Percentiles rank a stretch among this genome's conserved stretches.
Conservation (phyloP, 2,113 vertebrate genomes). For the Apodemus sylvaticus region DNA sequence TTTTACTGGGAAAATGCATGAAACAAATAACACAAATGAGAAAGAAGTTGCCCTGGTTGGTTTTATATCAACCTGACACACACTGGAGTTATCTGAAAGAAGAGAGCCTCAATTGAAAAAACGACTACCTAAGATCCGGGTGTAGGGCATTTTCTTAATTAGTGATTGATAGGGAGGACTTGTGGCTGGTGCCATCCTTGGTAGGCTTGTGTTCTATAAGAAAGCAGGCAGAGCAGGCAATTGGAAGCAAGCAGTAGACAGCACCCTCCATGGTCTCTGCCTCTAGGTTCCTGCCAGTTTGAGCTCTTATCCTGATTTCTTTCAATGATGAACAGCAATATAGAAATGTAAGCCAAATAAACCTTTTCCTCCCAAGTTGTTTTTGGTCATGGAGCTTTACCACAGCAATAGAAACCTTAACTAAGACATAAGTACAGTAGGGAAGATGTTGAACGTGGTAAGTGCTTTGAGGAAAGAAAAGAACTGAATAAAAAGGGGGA, state of each 20-base stretch:
- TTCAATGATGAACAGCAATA: not conserved
- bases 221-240: not conserved
- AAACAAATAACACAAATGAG: not conserved
- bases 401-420: not conserved
- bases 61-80: not conserved
- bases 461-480: not conserved
- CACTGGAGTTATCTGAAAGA: not conserved
- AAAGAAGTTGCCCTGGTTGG: not conserved
- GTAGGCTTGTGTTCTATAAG: not conserved
- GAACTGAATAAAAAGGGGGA: too few species aligned
- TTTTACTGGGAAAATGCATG: not conserved
- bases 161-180: not conserved
- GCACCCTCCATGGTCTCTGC: not conserved
- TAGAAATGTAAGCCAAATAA: not conserved
- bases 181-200: not conserved
- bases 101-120: not conserved
- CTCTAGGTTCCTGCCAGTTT: not conserved
- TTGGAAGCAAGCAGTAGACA: not conserved
- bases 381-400: not conserved
- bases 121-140: not conserved
- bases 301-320: not conserved
- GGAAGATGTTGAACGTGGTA: not conserved
- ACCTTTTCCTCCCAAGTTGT: not conserved
- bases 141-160: not conserved
- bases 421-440: not conserved